These are phyloP conservation scores for Elymnias hypermnestra DNA, from an alignment of 1,140 invertebrate genomes.

Conservation along the genomic window DNA sequence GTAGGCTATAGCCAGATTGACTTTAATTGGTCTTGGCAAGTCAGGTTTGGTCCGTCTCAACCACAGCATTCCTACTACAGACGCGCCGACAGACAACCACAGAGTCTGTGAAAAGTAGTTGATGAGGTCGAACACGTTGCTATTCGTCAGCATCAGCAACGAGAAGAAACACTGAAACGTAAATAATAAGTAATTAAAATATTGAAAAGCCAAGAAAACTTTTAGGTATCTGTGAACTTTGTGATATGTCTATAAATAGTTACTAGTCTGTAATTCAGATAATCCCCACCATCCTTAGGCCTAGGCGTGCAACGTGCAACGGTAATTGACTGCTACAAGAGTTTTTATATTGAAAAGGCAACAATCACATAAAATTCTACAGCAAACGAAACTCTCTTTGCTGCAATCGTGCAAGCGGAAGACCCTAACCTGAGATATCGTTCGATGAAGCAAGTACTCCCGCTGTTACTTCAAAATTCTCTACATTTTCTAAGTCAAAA, in stretches of 20 bases:
- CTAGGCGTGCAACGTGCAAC: too few relatives aligned
- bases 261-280: too few relatives aligned
- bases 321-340: too few relatives aligned
- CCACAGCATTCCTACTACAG: conserved; percentile 87
- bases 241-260: not conserved
- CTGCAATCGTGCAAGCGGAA: too few relatives aligned
- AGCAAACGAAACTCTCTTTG: too few relatives aligned
- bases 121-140: conserved; percentile 84
- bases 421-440: too few relatives aligned
- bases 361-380: too few relatives aligned
- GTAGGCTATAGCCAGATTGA: conserved; percentile 87
- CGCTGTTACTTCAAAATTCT: too few relatives aligned
- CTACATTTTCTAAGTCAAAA: too few relatives aligned
- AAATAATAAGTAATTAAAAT: conserved; percentile 7
- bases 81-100: conserved; percentile 86
- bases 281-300: too few relatives aligned
- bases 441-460: too few relatives aligned
- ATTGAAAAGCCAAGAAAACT: conserved; percentile 9
- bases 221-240: not conserved
- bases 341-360: too few relatives aligned
- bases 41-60: conserved; percentile 85
- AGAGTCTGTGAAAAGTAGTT: conserved; percentile 89
- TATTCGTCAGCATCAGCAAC: conserved; percentile 82
- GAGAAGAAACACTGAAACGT: conserved; percentile 84
- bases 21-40: conserved; percentile 87